Conservation (phyloP, 2,888 invertebrate genomes). For the Tholera decimalis region DNA sequence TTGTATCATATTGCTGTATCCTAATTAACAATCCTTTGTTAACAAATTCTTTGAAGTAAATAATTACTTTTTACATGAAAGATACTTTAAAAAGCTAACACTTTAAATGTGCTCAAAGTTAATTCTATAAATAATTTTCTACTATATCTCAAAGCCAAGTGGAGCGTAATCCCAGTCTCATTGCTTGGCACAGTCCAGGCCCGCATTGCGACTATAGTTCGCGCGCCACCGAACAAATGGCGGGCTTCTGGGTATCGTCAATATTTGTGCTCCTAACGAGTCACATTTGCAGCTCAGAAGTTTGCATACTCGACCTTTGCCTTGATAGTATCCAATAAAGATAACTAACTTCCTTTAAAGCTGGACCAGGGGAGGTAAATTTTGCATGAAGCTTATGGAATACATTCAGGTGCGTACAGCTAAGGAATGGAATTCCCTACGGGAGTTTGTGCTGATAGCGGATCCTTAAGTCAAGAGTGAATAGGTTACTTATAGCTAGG, state of each 20-base stretch:
- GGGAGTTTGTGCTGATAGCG: too few species aligned
- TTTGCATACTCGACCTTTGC: constrained; percentile 23
- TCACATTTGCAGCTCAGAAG: constrained; percentile 21
- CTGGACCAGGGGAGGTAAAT: not conserved
- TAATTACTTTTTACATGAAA: not conserved
- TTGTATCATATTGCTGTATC: too few species aligned
- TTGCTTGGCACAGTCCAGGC: constrained; percentile 21
- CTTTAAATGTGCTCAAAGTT: not conserved
- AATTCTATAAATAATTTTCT: constrained; percentile 1
- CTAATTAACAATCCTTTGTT: too few species aligned
- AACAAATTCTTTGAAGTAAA: too few species aligned
- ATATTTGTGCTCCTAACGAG: constrained; percentile 44
- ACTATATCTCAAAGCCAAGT: constrained; percentile 2
- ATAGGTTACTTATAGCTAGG: too few species aligned
- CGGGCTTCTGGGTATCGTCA: constrained; percentile 9
- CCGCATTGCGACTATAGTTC: constrained; percentile 43
- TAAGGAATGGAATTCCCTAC: too few species aligned
- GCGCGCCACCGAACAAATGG: constrained; percentile 2
- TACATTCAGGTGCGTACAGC: not conserved
- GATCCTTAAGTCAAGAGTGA: too few species aligned
- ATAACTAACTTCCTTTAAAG: not conserved
- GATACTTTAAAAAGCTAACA: not conserved
- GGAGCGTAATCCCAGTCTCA: not conserved
- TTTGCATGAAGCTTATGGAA: not conserved
- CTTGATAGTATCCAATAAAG: not conserved